phyloP scores from a whole-genome alignment of 2,888 invertebrate species.

The Crematogaster levior region DNA sequence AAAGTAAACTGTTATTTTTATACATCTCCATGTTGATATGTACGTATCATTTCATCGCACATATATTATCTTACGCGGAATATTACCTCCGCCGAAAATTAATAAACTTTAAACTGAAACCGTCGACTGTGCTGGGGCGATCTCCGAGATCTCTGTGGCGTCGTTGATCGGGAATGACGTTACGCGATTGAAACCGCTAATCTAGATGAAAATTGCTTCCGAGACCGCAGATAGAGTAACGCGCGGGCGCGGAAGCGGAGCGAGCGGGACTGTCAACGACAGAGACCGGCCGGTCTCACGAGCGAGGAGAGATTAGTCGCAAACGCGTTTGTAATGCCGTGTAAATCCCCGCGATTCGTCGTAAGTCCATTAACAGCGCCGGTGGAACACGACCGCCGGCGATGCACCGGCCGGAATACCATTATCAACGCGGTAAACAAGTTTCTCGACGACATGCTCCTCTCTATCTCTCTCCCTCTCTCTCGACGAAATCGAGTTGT shows the following conservation, averaged over 20 bases:
- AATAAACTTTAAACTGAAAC: background rate
- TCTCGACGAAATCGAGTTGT: constrained; percentile 73
- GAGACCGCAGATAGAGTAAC: constrained; percentile 61
- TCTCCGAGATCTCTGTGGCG: constrained; percentile 24
- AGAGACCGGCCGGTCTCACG: constrained; percentile 69
- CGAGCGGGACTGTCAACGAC: constrained; percentile 56
- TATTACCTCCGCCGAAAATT: background rate
- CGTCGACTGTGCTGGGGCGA: background rate
- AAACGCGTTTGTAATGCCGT: constrained; percentile 76
- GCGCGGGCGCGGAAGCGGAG: constrained; percentile 28
- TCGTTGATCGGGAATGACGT: constrained; percentile 59
- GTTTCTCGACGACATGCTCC: constrained; percentile 64
- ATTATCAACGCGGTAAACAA: constrained; percentile 75
- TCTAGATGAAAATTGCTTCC: constrained; percentile 68
- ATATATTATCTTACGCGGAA: background rate
- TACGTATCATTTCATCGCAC: background rate
- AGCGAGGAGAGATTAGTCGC: constrained; percentile 73
- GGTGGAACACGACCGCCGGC: constrained; percentile 70
- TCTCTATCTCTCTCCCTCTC: background rate
- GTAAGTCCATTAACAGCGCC: constrained; percentile 76
- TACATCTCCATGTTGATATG: background rate
- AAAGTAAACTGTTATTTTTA: background rate
- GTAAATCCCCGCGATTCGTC: constrained; percentile 76
- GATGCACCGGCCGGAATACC: constrained; percentile 70
- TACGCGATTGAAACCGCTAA: constrained; percentile 69